Evolutionary conservation across 2,797 vertebrate genomes (phyloP).

Genomic region (Lepus oiostolus): DNA sequence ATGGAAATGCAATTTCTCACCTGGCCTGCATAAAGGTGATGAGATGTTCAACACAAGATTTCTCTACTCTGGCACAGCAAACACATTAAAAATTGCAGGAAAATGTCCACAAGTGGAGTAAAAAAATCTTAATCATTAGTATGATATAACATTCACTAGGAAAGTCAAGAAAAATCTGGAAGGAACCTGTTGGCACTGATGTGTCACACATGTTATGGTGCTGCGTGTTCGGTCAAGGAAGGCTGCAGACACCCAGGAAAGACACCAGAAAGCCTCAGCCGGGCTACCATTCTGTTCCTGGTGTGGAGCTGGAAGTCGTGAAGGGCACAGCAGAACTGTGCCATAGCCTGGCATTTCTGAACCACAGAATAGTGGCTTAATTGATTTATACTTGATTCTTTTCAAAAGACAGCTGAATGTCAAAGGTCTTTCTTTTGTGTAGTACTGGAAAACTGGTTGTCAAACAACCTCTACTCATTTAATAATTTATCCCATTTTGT

Average conservation of each 20-base stretch:
- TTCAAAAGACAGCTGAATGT: slow-evolving; percentile 90
- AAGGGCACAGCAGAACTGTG: slow-evolving; percentile 83
- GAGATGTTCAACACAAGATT: slow-evolving; percentile 67
- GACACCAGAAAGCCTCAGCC: not conserved
- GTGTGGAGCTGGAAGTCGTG: slow-evolving; percentile 77
- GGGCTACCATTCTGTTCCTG: not conserved
- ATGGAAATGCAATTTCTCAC: slow-evolving; percentile 77
- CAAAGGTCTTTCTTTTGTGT: slow-evolving; percentile 90
- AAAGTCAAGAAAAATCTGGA: not conserved
- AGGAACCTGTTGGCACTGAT: slow-evolving; percentile 19
- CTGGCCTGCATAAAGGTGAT: slow-evolving; percentile 72
- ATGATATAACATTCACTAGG: not conserved
- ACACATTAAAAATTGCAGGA: slow-evolving; percentile 51
- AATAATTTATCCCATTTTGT: slow-evolving; percentile 92
- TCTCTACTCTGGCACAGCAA: slow-evolving; percentile 59
- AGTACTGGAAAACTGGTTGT: slow-evolving; percentile 90
- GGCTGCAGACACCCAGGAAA: not conserved
- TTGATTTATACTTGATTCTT: slow-evolving; percentile 91
- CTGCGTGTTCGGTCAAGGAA: not conserved
- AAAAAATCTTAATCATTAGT: slow-evolving; percentile 61
- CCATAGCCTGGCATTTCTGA: slow-evolving; percentile 83
- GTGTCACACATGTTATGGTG: not conserved
- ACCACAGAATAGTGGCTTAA: slow-evolving; percentile 86
- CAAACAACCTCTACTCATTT: slow-evolving; percentile 90
- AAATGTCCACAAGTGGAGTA: slow-evolving; percentile 51